Evolutionary conservation across 2,888 invertebrate genomes (phyloP), one percentile per base, ranked within the genome.

Genomic region (Scotopteryx bipunctaria): DNA sequence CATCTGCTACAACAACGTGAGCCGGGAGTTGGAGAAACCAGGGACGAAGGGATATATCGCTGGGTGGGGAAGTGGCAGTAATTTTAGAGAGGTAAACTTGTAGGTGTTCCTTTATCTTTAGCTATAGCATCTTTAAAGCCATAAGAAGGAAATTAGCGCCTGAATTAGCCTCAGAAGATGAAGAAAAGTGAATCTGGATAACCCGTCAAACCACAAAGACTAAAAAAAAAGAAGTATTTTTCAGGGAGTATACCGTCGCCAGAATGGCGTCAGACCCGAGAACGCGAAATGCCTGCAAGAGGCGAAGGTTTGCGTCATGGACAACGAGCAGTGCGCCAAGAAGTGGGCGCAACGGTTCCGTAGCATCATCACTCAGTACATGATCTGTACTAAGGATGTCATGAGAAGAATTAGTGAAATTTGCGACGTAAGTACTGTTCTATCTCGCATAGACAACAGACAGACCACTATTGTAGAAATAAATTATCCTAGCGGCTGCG

Each of bases 321-420:
- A 90, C 62, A 90, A 89, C 45, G 85, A 89, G 54, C 72, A 74
- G 9, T 90, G 89, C 41, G 84, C 87, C 5, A 88, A 86, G 71
- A 87, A 86, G 56, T 90, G 89, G 89, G 86, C 89, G 0, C 79
- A 81, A 46, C 68, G 76, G 19, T 90, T 88, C 65, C 72, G 88
- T 35, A 66, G 47, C 38, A 89, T 90, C 43, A 90, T 90, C 60
- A 77, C 77, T 0, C 76, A 84, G 48, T 90, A 86, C 66, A 90
- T 90, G 89, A 84, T 89, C 60, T 90, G 89, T 64, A 90, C 89
- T 1, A 88, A 78, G 40, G 89, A 90, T 25, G 85, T 90, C 1
- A 84, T 86, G 86, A 86, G 74, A 63, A 70, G 80, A 25, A 74
- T 88, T 0, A 89, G 89, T 41, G 88, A 86, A 52, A 63, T 86